phyloP scores from a whole-genome alignment of 2,888 invertebrate genomes.

The Lottia scabra region DNA sequence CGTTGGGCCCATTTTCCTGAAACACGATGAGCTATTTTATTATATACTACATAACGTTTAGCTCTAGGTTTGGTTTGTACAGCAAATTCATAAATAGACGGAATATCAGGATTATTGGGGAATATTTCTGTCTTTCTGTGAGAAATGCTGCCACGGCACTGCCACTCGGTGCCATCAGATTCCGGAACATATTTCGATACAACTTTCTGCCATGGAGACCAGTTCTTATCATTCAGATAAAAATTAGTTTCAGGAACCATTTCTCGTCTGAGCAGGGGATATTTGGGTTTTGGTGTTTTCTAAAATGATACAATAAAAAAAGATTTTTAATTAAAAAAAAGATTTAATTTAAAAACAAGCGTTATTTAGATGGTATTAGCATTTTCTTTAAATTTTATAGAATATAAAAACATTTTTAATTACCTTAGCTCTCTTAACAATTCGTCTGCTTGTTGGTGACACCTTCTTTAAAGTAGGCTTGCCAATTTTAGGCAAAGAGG shows the following conservation, averaged over 20 bases:
- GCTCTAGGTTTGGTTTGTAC: conserved; percentile 30
- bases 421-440: too few species aligned
- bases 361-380: too few species aligned
- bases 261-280: conserved; percentile 28
- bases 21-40: conserved; percentile 33
- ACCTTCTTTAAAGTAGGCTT: too few species aligned
- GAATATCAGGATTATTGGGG: conserved; percentile 30
- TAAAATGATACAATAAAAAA: too few species aligned
- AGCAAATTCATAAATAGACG: conserved; percentile 43
- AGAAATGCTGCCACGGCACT: not conserved
- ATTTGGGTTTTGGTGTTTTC: conserved; percentile 2
- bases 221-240: conserved; percentile 32
- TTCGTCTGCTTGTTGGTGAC: too few species aligned
- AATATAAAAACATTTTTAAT: too few species aligned
- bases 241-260: conserved; percentile 33
- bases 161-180: not conserved
- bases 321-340: too few species aligned
- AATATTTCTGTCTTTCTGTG: conserved; percentile 24
- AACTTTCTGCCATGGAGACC: conserved; percentile 43
- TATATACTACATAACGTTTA: conserved; percentile 38
- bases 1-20: conserved; percentile 35
- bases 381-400: too few species aligned
- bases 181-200: conserved; percentile 22
- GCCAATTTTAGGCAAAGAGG: too few species aligned
- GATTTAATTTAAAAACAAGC: too few species aligned